These are phyloP conservation scores for Pseudomugil tenellus DNA, from an alignment of 2,797 vertebrate genomes.

Conservation along the genomic window DNA sequence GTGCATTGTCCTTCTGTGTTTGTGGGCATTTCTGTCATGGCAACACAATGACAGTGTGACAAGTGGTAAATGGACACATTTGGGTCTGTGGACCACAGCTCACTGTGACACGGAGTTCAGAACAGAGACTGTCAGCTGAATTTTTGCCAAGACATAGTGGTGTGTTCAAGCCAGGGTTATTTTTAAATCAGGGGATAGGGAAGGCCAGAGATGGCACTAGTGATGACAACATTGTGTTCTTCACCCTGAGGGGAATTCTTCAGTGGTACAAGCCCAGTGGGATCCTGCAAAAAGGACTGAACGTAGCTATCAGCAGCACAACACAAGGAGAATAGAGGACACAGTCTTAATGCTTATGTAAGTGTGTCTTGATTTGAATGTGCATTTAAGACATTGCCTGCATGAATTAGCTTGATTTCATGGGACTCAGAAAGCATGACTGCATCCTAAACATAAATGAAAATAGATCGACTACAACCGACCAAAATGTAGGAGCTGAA, in stretches of 20 bases:
- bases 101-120: conserved; percentile 49
- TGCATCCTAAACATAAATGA: not conserved
- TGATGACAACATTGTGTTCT: conserved; percentile 73
- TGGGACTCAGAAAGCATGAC: conserved; percentile 15
- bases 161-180: conserved; percentile 65
- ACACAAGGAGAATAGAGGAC: conserved; percentile 44
- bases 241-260: conserved; percentile 68
- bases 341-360: conserved; percentile 66
- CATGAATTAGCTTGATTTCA: conserved; percentile 28
- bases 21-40: conserved; percentile 38
- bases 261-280: conserved; percentile 55
- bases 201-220: conserved; percentile 64
- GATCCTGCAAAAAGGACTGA: conserved; percentile 59
- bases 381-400: conserved; percentile 38
- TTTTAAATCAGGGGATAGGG: conserved; percentile 65
- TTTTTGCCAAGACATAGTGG: conserved; percentile 53
- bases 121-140: conserved; percentile 55
- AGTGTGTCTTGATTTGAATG: conserved; percentile 32
- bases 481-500: not conserved
- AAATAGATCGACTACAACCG: not conserved
- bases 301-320: conserved; percentile 51
- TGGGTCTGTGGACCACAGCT: conserved; percentile 64
- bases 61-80: conserved; percentile 61
- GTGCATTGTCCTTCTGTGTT: conserved; percentile 30
- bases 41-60: conserved; percentile 36